Conservation (phyloP, 2,888 invertebrate genomes). For the Lacanobia wlatinum region DNA sequence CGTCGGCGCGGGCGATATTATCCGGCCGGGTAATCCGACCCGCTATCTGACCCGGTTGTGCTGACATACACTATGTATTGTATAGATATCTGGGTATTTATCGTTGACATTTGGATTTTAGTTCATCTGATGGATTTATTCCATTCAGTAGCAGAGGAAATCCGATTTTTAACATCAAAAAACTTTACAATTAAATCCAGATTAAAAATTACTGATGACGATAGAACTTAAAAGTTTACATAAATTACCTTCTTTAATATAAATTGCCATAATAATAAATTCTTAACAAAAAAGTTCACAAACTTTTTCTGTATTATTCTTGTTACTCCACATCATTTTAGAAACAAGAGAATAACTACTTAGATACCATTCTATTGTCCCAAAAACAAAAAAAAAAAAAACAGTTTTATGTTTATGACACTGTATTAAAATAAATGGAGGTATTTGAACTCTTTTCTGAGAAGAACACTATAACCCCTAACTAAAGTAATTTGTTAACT, state of each 20-base stretch:
- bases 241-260: no score
- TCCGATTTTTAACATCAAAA: no score
- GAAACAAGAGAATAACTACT: slow-evolving; percentile 1
- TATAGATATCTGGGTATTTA: not conserved
- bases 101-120: not conserved
- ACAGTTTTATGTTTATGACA: slow-evolving; percentile 12
- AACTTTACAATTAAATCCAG: no score
- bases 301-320: slow-evolving; percentile 1
- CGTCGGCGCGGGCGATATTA: slow-evolving; percentile 32
- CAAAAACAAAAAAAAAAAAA: slow-evolving; percentile 7
- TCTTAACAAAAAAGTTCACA: not conserved
- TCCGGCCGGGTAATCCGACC: slow-evolving; percentile 30
- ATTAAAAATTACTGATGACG: no score
- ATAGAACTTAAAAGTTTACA: not conserved
- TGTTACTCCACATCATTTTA: not conserved
- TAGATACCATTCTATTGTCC: slow-evolving; percentile 1
- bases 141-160: no score
- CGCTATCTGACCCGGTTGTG: slow-evolving; percentile 36
- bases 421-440: slow-evolving; percentile 21
- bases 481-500: slow-evolving; percentile 25
- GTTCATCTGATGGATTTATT: no score
- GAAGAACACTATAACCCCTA: slow-evolving; percentile 10
- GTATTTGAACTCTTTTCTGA: slow-evolving; percentile 40
- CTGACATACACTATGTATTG: not conserved
- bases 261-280: slow-evolving; percentile 5